Percentiles rank a stretch among this genome's conserved stretches.
These are phyloP conservation scores for Atherinosoma microstoma DNA, from an alignment of 2,797 vertebrate genomes.

Conservation along the genomic window DNA sequence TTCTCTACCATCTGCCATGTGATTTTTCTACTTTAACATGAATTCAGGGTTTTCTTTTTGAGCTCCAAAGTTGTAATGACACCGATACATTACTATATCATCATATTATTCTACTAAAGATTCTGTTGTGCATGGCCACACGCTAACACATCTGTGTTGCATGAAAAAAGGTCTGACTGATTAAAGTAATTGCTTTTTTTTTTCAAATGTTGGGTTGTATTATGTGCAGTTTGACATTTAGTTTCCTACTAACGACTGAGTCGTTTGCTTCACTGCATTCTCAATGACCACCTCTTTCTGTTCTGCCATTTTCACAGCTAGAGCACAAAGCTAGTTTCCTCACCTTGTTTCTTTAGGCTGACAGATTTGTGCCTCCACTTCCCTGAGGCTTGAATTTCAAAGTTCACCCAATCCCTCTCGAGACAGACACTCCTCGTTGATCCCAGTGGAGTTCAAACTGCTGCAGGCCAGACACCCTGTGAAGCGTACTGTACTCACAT, in stretches of 20 bases:
- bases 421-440: conserved; percentile 12
- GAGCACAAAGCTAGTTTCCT: background rate
- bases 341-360: conserved; percentile 23
- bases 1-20: background rate
- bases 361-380: conserved; percentile 8
- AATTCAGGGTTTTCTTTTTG: background rate
- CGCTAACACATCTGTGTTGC: background rate
- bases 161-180: background rate
- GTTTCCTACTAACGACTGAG: background rate
- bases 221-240: background rate
- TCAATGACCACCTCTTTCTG: background rate
- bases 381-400: conserved; percentile 29
- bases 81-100: background rate
- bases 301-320: conserved; percentile 8
- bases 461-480: conserved; percentile 8
- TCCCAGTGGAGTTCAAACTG: conserved; percentile 6
- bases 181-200: background rate
- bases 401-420: conserved; percentile 11
- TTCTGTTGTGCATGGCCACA: background rate
- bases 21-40: background rate
- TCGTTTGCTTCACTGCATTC: background rate
- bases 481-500: background rate
- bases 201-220: background rate
- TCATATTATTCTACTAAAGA: background rate
- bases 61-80: background rate